Evolutionary conservation across 2,888 invertebrate genomes (phyloP).

Genomic region (Rhamnusium bicolor): DNA sequence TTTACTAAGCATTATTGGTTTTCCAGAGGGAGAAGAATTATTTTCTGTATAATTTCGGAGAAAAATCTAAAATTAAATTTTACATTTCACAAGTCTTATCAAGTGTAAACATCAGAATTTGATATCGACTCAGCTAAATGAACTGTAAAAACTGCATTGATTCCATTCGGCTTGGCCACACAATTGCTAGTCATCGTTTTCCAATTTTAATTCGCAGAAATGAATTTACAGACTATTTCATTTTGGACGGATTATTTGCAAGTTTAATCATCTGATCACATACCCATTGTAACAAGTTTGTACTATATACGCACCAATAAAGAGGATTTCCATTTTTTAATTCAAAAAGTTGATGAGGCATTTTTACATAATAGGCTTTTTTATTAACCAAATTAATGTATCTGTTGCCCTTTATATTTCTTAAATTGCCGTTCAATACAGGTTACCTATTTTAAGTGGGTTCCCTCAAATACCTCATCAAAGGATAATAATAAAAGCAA

Average conservation of each 20-base stretch:
- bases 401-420: not conserved
- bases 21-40: constrained; percentile 37
- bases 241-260: constrained; percentile 25
- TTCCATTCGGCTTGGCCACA: constrained; percentile 55
- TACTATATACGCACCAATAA: not conserved
- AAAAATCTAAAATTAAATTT: constrained; percentile 61
- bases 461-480: too few relatives aligned
- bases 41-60: constrained; percentile 44
- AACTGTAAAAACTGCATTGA: constrained; percentile 65
- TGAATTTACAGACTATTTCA: constrained; percentile 53
- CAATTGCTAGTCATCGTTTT: constrained; percentile 63
- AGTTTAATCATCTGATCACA: constrained; percentile 25
- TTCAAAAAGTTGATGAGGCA: not conserved
- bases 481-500: too few relatives aligned
- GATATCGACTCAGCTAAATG: constrained; percentile 63
- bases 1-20: constrained; percentile 49
- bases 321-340: not conserved
- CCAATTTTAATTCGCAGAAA: constrained; percentile 60
- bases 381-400: not conserved
- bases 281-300: not conserved
- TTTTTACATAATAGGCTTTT: not conserved
- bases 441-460: too few relatives aligned
- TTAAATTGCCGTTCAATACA: not conserved
- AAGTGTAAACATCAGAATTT: constrained; percentile 65
- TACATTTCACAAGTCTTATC: constrained; percentile 58